These are phyloP conservation scores for Calameuta filiformis DNA, from an alignment of 2,888 invertebrate species.

Conservation along the genomic window DNA sequence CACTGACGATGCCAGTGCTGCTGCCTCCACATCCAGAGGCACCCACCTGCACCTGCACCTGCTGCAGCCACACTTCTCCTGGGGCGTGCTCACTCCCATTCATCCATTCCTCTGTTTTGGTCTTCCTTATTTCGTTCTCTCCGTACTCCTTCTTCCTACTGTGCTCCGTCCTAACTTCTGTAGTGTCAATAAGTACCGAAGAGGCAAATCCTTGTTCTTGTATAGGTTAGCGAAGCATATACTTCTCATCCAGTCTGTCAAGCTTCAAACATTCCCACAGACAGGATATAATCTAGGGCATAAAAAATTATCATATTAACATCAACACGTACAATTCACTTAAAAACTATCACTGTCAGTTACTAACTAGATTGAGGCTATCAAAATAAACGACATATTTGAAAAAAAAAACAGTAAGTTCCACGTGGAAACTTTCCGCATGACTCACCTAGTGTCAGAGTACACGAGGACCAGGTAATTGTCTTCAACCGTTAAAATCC, in stretches of 20 bases:
- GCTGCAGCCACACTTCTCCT: constrained; percentile 54
- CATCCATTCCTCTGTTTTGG: constrained; percentile 55
- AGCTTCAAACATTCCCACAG: background rate
- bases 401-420: background rate
- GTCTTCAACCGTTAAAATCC: background rate
- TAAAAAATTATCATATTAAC: background rate
- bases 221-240: background rate
- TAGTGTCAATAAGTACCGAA: background rate
- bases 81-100: constrained; percentile 63
- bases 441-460: background rate
- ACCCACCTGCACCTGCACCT: constrained; percentile 55
- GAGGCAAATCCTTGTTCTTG: background rate
- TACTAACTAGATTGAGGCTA: background rate
- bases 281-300: background rate
- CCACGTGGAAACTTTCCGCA: background rate
- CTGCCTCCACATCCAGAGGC: constrained; percentile 66
- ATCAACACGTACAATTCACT: background rate
- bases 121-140: constrained; percentile 12
- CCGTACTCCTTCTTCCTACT: background rate
- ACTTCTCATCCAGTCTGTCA: background rate
- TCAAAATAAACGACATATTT: background rate
- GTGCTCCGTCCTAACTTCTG: background rate
- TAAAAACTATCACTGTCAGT: background rate
- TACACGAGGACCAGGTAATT: background rate
- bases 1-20: constrained; percentile 67